Conservation (phyloP, 2,888 invertebrate species). For the Anagyrus pseudococci region DNA sequence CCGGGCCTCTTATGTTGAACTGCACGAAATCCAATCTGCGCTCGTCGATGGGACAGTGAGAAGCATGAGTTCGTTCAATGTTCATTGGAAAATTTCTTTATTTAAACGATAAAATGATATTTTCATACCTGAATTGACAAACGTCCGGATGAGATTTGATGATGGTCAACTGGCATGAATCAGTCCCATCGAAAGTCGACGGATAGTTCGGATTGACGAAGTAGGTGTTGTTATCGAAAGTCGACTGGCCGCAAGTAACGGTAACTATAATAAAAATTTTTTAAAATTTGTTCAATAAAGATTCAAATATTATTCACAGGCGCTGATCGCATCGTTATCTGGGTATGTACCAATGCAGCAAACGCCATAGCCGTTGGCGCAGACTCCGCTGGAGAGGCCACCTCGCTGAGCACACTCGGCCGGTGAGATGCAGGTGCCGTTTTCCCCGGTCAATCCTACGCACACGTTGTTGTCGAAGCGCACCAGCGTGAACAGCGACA, state of each 20-base stretch:
- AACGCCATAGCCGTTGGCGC: slow-evolving; percentile 79
- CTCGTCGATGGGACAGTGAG: background rate
- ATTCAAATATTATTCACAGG: background rate
- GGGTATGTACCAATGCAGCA: slow-evolving; percentile 82
- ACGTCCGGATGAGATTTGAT: slow-evolving; percentile 79
- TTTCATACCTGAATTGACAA: slow-evolving; percentile 86
- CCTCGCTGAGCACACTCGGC: slow-evolving; percentile 75
- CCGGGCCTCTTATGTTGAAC: slow-evolving; percentile 79
- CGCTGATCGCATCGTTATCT: too few species aligned
- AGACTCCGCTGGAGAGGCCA: slow-evolving; percentile 78
- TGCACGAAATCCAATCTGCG: slow-evolving; percentile 79
- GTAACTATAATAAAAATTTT: slow-evolving; percentile 72
- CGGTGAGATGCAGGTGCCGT: slow-evolving; percentile 80
- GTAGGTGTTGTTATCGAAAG: slow-evolving; percentile 83
- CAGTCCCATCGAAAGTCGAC: slow-evolving; percentile 75
- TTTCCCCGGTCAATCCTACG: slow-evolving; percentile 77
- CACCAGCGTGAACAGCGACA: slow-evolving; percentile 81
- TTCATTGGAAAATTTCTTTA: too few species aligned
- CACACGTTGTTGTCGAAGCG: slow-evolving; percentile 81
- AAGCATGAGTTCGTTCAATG: too few species aligned
- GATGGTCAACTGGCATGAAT: slow-evolving; percentile 85
- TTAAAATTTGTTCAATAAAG: too few species aligned
- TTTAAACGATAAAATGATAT: too few species aligned
- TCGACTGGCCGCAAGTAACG: slow-evolving; percentile 79
- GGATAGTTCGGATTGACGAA: slow-evolving; percentile 88